Percentiles rank a stretch among this genome's conserved stretches.
Conservation (phyloP, 2,888 invertebrate species). For the Drosophila kanekoi region DNA sequence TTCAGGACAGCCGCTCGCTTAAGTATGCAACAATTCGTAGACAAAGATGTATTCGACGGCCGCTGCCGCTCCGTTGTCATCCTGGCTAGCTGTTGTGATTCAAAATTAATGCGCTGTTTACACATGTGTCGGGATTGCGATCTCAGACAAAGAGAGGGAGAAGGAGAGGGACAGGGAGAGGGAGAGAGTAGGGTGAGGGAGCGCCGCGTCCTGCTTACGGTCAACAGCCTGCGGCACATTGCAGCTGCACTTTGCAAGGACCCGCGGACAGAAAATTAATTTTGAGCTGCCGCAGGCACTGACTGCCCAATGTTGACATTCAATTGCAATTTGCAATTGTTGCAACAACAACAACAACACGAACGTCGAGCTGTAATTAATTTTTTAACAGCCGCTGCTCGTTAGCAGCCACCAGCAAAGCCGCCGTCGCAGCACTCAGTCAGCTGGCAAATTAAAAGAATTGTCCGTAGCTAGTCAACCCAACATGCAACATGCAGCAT, state of each 20-base stretch:
- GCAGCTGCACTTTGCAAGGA: constrained; percentile 10
- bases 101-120: constrained; percentile 77
- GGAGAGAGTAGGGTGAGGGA: neutral
- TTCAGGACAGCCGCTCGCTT: constrained; percentile 25
- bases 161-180: neutral
- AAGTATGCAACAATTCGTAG: constrained; percentile 76
- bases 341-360: constrained; percentile 5
- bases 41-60: constrained; percentile 53
- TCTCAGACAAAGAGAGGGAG: neutral
- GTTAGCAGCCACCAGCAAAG: constrained; percentile 43
- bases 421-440: constrained; percentile 37
- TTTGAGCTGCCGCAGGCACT: constrained; percentile 14
- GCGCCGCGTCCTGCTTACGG: neutral
- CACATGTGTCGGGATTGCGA: constrained; percentile 30
- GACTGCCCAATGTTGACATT: constrained; percentile 29
- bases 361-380: constrained; percentile 56
- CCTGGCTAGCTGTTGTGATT: constrained; percentile 60
- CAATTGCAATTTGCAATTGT: constrained; percentile 37
- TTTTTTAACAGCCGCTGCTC: constrained; percentile 57
- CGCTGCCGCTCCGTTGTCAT: neutral
- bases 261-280: constrained; percentile 27
- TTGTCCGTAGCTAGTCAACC: constrained; percentile 40
- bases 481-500: constrained; percentile 22
- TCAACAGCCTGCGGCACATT: constrained; percentile 16
- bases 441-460: constrained; percentile 74